Base-by-base conservation (phyloP, 2,113 vertebrate species). In the Microtus ochrogaster region DNA sequence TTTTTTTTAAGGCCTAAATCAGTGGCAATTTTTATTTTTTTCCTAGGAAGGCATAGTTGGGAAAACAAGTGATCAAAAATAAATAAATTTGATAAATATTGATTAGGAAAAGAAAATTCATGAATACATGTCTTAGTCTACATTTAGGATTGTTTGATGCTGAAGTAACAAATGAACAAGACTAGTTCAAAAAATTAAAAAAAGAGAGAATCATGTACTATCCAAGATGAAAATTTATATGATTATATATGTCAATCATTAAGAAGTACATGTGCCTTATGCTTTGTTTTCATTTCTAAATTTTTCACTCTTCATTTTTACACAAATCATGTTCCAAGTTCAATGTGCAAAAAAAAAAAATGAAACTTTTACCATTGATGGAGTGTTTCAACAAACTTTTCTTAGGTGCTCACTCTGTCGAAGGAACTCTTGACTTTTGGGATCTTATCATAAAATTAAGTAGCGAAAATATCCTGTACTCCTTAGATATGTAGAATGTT, bases 71-170 rank as follows among this genome's bases (percentile, higher is more conserved):
- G 41, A 16, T 26, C 36, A 63, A 8, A 47, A 91, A 81, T 58
- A 26, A 63, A 55, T 2, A 21, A 81, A 72, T 81, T 72, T 88
- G 28, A 95, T n/a, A 84, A 91, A 78, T n/a, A 30, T 86, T 11
- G 14, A 16, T 44, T 77, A 83, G 22, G 3, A 95, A 88, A 91
- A 8, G 6, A 24, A 55, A 94, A n/a, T 70, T 3, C 0, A 13
- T 89, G 11, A 68, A 79, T n/a, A 24, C 12, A 82, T 28, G 39
- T 41, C 7, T 76, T 58, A 65, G 5, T 41, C 2, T 28, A 78
- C 55, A 1, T 70, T 92, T 44, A 77, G 30, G 61, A 30, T 49
- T 24, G 0, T 28, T 63, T 86, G 33, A 78, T 49, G 1, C 33
- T 83, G 30, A 78, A 94, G 47, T 11, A 76, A 73, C 17, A 83